Base-by-base conservation (phyloP, 2,888 invertebrate species). In the Nysson spinosus region DNA sequence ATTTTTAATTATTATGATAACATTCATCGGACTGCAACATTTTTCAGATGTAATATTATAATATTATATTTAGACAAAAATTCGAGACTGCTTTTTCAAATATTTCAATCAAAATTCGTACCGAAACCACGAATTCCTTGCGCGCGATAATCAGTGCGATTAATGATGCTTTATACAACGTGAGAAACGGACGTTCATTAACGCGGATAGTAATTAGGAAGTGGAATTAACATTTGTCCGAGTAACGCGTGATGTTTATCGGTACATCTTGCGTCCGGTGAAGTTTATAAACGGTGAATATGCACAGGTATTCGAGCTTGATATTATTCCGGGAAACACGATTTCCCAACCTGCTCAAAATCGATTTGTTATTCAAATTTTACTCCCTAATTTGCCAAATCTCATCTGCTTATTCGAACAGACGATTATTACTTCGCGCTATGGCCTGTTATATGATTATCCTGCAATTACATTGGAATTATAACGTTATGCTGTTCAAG, bases 291-390 rank as follows among this genome's bases (percentile, higher is more conserved):
- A n/a, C 30, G 6, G n/a, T n/a, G 9, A 2, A n/a, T 9, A 30
- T 30, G n/a, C 2, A 30, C 11, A 11, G 30, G 11, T 4, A 7
- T 2, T 6, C 30, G 30, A n/a, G 30, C n/a, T n/a, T n/a, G n/a
- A n/a, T n/a, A n/a, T n/a, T n/a, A n/a, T n/a, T n/a, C n/a, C n/a
- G n/a, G n/a, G n/a, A n/a, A n/a, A n/a, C n/a, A n/a, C 47, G 63
- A 61, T 61, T 37, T 30, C 30, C 28, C n/a, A 40, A 47, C 46
- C 42, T 28, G 40, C 40, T 52, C 24, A 17, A 46, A 4, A 47
- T 52, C 63, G 52, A 61, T 56, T 34, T 34, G 34, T 16, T 16
- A 43, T 42, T 42, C 63, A 63, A 58, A 63, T 63, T 35, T 30
- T 14, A 30, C 34, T 35, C 47, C 52, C 57, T 58, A 52, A 58